A percentile compares a stretch with the other conserved stretches of the same genome.
Conservation (phyloP, 2,888 invertebrate species). For the Micropterix aruncella region DNA sequence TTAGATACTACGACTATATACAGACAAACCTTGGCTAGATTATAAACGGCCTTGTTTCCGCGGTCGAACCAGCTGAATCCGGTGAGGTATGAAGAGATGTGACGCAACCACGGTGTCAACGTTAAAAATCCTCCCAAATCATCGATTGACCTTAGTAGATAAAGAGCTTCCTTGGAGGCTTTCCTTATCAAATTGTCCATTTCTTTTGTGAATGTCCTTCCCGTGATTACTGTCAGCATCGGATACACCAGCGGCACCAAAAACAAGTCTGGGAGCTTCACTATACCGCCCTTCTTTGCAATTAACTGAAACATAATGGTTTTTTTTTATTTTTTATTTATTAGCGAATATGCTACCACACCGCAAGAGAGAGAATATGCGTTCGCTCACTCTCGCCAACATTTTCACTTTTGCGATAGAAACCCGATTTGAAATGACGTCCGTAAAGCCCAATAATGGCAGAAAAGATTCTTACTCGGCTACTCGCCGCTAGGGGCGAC, state of each 20-base stretch:
- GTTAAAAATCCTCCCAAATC: constrained; percentile 31
- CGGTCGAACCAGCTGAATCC: constrained; percentile 23
- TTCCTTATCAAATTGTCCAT: not conserved
- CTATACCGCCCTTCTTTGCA: not conserved
- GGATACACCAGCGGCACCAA: not conserved
- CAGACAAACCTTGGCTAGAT: constrained; percentile 27
- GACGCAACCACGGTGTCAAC: constrained; percentile 30
- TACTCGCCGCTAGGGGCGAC: too few species aligned
- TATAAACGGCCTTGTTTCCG: constrained; percentile 19
- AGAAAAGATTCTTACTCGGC: too few species aligned
- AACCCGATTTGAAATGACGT: too few species aligned
- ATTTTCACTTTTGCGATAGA: too few species aligned
- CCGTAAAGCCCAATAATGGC: too few species aligned
- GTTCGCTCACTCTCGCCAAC: too few species aligned
- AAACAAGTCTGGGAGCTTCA: not conserved
- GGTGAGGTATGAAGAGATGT: constrained; percentile 29
- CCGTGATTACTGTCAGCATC: not conserved
- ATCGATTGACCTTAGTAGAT: constrained; percentile 26
- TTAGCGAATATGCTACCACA: too few species aligned
- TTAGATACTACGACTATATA: too few species aligned
- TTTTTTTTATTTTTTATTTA: too few species aligned
- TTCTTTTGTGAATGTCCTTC: not conserved
- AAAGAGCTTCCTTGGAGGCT: not conserved
- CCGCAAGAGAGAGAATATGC: too few species aligned
- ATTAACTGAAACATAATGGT: too few species aligned